These are phyloP conservation scores for Drosophila fulvimacula DNA, from an alignment of 2,888 invertebrate species.

Conservation along the genomic window DNA sequence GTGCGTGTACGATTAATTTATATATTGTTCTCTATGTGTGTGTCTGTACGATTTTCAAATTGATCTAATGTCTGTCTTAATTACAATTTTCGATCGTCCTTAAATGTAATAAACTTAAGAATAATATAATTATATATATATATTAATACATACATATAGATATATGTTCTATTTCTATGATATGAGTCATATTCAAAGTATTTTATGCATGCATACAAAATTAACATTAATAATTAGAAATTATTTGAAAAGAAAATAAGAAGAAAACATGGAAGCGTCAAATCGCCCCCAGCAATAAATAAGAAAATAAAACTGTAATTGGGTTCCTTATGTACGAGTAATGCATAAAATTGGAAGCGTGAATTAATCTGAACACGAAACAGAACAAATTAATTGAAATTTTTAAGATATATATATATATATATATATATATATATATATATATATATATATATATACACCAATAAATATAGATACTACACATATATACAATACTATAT, in stretches of 20 bases:
- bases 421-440: background rate
- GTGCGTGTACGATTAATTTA: constrained; percentile 57
- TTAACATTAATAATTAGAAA: constrained; percentile 51
- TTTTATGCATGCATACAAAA: constrained; percentile 64
- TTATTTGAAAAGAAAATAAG: constrained; percentile 32
- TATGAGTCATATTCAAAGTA: constrained; percentile 65
- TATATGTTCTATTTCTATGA: constrained; percentile 61
- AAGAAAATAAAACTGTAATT: constrained; percentile 53
- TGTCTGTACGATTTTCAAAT: constrained; percentile 49
- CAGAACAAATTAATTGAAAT: constrained; percentile 62
- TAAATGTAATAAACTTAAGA: constrained; percentile 54
- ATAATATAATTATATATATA: constrained; percentile 6
- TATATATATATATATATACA: constrained; percentile 43
- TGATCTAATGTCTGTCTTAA: constrained; percentile 54
- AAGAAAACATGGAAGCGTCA: constrained; percentile 28
- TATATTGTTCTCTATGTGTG: constrained; percentile 47
- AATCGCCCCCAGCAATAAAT: constrained; percentile 17
- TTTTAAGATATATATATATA: constrained; percentile 33
- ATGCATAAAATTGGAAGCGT: constrained; percentile 39
- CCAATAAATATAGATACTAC: constrained; percentile 30
- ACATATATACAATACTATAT: constrained; percentile 37
- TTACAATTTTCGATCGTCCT: constrained; percentile 67
- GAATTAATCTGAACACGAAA: constrained; percentile 38
- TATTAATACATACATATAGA: constrained; percentile 3
- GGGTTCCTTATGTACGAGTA: constrained; percentile 73